These are phyloP conservation scores for Uromys caudimaculatus DNA, from an alignment of 2,797 vertebrate species.

Conservation along the genomic window DNA sequence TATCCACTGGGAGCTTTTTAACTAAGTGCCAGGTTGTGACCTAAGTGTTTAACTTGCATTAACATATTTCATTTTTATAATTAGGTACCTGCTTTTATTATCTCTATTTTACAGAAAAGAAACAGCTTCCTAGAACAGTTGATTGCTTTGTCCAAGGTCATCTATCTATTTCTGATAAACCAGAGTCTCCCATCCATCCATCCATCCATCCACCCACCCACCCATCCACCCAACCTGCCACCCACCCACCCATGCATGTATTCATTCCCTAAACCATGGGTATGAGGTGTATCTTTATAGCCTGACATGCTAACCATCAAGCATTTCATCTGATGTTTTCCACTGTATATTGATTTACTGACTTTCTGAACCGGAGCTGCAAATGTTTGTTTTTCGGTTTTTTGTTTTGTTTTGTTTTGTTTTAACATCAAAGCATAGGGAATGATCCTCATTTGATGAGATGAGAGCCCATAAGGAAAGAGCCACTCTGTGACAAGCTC, in stretches of 20 bases:
- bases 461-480: background rate
- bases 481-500: background rate
- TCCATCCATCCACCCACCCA: background rate
- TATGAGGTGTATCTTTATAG: fast-evolving
- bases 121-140: background rate
- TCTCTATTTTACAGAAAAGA: background rate
- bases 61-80: background rate
- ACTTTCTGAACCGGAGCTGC: background rate
- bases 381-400: background rate
- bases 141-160: background rate
- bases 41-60: background rate
- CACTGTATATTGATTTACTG: background rate
- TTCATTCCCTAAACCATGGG: background rate
- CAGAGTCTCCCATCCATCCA: background rate
- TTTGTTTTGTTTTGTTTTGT: background rate
- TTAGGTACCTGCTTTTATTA: background rate
- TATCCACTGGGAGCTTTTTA: background rate
- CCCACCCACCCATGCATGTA: fast-evolving
- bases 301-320: background rate
- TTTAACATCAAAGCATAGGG: background rate
- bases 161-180: background rate
- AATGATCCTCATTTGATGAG: background rate
- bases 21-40: background rate
- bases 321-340: background rate
- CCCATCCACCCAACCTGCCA: background rate